Conservation (phyloP, 2,113 vertebrate genomes). For the Rhombomys opimus region DNA sequence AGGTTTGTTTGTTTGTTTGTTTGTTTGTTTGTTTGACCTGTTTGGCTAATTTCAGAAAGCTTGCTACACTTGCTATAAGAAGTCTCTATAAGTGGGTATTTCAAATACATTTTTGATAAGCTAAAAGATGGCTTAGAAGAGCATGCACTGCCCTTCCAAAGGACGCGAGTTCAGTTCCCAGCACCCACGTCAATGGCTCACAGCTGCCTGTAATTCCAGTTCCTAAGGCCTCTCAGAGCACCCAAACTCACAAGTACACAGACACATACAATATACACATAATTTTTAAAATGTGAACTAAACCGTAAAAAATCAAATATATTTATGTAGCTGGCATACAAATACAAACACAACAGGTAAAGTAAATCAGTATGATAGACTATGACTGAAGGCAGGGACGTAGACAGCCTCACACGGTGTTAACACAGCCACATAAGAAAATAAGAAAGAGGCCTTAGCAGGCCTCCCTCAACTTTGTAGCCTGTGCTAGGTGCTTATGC, state of each 20-base stretch:
- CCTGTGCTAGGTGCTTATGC: neutral
- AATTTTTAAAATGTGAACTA: neutral
- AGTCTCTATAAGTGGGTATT: neutral
- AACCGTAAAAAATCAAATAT: neutral
- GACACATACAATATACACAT: neutral
- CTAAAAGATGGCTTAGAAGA: neutral
- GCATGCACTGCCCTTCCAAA: neutral
- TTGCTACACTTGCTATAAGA: slow-evolving; percentile 14
- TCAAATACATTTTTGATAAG: neutral
- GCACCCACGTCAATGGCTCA: neutral
- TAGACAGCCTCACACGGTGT: neutral
- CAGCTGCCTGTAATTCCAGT: neutral
- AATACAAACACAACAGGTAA: slow-evolving; percentile 5
- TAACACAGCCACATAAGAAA: neutral
- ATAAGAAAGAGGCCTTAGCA: neutral
- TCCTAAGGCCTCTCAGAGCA: neutral
- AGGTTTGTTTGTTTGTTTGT: neutral
- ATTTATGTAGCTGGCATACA: neutral
- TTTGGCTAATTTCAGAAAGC: slow-evolving; percentile 38
- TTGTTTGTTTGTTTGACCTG: neutral
- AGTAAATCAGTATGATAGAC: slow-evolving; percentile 4
- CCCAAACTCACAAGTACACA: neutral
- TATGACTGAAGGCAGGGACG: neutral
- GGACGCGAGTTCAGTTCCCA: neutral
- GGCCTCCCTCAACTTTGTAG: neutral